Conservation (phyloP, 30 jellyfish, hydroid and myxozoan species). For the Hydractinia echinata region DNA sequence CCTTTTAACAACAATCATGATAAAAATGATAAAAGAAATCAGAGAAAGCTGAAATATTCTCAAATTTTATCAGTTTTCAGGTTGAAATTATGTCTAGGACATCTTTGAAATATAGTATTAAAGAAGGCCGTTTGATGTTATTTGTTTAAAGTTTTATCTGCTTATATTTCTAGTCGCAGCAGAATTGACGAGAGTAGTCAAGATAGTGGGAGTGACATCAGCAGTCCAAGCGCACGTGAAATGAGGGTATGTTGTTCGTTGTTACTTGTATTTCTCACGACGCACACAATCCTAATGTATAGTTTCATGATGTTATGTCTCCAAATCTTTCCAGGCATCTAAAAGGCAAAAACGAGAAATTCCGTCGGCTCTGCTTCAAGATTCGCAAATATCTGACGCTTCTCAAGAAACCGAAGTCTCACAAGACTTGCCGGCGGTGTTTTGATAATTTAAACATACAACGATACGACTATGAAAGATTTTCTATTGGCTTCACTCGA, state of each 20-base stretch:
- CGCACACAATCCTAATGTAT: not conserved
- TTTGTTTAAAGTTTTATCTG: not conserved
- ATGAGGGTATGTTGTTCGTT: not conserved
- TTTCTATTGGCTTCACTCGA: no score
- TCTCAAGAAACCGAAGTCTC: not conserved
- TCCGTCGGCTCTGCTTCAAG: slow-evolving; percentile 1
- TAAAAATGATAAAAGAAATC: no score
- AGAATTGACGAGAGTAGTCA: slow-evolving; percentile 18
- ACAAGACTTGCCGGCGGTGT: not conserved
- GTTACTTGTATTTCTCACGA: not conserved
- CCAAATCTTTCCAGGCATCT: not conserved
- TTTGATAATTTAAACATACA: not conserved
- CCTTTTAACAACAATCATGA: no score
- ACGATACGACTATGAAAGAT: no score
- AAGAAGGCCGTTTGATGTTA: not conserved
- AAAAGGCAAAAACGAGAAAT: slow-evolving; percentile 10
- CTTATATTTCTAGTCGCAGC: not conserved
- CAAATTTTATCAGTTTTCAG: no score
- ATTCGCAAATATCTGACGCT: not conserved
- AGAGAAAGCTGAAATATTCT: no score
- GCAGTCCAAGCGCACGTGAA: slow-evolving; percentile 10
- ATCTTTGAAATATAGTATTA: no score
- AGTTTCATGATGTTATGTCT: not conserved
- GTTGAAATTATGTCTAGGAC: no score
- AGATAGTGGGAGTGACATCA: slow-evolving; percentile 17